Base-by-base conservation (phyloP, 2,113 vertebrate species). In the Pagrus major region DNA sequence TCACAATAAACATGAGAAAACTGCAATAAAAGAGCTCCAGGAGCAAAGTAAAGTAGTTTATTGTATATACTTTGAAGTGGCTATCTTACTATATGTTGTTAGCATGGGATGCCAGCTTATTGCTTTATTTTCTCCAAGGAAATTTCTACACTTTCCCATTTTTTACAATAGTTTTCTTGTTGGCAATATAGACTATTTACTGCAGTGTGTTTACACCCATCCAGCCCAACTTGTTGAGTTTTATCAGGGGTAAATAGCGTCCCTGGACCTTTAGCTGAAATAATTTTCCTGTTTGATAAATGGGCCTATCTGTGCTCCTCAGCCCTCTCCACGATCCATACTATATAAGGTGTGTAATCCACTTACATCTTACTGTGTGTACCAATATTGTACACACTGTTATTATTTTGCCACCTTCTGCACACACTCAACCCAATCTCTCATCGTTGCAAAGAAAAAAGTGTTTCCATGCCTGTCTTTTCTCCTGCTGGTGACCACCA, bases 401-500 rank as follows among this genome's bases (percentile, higher is more conserved):
- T 44, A 41, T 21, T 21, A 51, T 27, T 55, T 56, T 76, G 7
- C 20, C 11, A 41, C 18, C 4, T 37, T 33, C 9, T 31, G n/a
- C 33, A 20, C n/a, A 60, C 16, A 31, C 0, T 51, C 4, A 27
- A 51, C 12, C 20, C 9, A 71, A 61, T 56, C 51, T 73, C 5
- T 5, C 35, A 65, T 27, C n/a, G n/a, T n/a, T 39, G 67, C 9
- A 11, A 29, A 10, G 10, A 35, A 20, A 25, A 37, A 49, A 52
- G 1, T 20, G 1, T 3, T 63, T 37, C 76, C 1, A 64, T 27
- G 31, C 1, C 6, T 21, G 31, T 25, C 84, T 71, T 71, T 56
- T 78, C 44, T 39, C 0, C 76, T 96, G 96, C 95, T 65, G 8
- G 93, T 96, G 1, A 97, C 96, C 3, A 91, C 94, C 73, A 96